Evolutionary conservation across 2,888 invertebrate genomes (phyloP).

Genomic region (Dryadula phaetusa): DNA sequence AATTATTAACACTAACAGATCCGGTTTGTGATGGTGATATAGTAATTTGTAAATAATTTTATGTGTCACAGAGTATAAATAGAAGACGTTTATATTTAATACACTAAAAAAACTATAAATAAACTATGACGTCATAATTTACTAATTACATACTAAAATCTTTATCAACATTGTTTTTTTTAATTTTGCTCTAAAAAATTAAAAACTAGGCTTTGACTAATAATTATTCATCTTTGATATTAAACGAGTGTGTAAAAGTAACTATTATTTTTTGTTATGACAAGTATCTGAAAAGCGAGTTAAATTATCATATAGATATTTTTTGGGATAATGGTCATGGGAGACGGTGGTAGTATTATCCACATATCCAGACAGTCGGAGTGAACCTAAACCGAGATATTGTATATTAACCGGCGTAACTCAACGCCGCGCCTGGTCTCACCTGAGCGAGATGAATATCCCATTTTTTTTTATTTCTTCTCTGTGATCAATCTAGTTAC

Average conservation of each 20-base stretch:
- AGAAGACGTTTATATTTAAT: background rate
- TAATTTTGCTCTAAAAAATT: too few species aligned
- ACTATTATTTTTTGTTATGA: too few species aligned
- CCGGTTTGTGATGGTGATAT: background rate
- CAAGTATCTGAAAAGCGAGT: too few species aligned
- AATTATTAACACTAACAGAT: background rate
- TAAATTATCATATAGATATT: too few species aligned
- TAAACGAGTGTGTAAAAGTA: too few species aligned
- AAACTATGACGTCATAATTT: background rate
- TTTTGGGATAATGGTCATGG: too few species aligned
- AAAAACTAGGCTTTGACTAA: too few species aligned
- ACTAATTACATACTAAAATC: background rate
- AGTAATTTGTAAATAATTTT: slow-evolving; percentile 9
- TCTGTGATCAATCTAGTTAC: background rate
- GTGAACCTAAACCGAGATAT: background rate
- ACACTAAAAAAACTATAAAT: too few species aligned
- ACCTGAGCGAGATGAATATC: background rate
- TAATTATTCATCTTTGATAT: too few species aligned
- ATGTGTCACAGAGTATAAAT: slow-evolving; percentile 9
- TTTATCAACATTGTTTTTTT: too few species aligned
- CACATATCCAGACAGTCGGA: too few species aligned
- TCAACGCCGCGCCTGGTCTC: background rate
- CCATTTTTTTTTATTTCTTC: background rate
- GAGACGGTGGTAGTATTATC: too few species aligned
- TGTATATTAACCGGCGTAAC: background rate